A percentile compares a stretch with the other conserved stretches of the same genome.
phyloP scores from a whole-genome alignment of 1,140 invertebrate species.

The Drosophila mauritiana region DNA sequence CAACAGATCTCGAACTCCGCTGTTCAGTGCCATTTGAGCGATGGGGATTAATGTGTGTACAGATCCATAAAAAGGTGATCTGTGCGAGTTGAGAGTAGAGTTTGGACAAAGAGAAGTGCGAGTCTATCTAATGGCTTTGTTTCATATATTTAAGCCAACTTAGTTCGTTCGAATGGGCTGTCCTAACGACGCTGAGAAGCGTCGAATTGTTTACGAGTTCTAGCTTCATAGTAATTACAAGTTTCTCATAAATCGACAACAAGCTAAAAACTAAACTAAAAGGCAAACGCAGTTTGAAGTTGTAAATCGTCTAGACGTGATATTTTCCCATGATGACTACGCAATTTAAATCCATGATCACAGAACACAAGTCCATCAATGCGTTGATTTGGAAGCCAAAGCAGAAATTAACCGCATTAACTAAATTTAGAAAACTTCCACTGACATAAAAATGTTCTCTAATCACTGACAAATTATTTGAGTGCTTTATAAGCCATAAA shows the following conservation, averaged over 20 bases:
- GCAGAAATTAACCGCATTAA: background rate
- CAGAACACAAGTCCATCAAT: background rate
- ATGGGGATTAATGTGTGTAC: slow-evolving; percentile 40
- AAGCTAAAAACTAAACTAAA: background rate
- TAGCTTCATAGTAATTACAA: background rate
- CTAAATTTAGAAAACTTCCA: background rate
- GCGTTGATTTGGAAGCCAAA: background rate
- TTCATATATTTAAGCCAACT: slow-evolving; percentile 8
- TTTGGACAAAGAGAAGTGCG: slow-evolving; percentile 23
- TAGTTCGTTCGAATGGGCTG: background rate
- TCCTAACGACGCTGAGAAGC: background rate
- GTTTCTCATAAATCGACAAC: background rate
- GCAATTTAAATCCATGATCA: background rate
- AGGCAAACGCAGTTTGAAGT: background rate
- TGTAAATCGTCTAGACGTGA: background rate
- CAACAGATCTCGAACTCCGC: slow-evolving; percentile 50
- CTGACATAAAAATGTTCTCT: background rate
- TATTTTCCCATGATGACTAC: background rate
- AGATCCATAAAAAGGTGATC: slow-evolving; percentile 17
- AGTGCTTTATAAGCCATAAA: background rate
- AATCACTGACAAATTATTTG: slow-evolving; percentile 10
- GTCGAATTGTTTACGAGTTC: background rate
- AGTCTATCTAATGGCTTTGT: slow-evolving; percentile 31
- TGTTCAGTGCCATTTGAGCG: slow-evolving; percentile 60
- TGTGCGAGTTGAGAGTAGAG: slow-evolving; percentile 9